Conservation (phyloP, 2,797 vertebrate genomes). For the Hapalemur alaotrensis region DNA sequence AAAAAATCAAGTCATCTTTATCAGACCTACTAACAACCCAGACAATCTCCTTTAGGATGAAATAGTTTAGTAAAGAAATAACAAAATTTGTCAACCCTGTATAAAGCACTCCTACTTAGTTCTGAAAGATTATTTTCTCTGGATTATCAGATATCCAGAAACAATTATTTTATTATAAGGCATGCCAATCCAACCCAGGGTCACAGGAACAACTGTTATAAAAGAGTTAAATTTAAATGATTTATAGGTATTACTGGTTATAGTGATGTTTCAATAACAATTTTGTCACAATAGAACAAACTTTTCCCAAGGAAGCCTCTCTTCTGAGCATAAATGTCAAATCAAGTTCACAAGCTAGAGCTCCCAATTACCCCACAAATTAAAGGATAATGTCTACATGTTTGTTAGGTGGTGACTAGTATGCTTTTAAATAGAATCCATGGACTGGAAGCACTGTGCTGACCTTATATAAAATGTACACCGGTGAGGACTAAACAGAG, state of each 20-base stretch:
- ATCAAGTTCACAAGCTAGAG: constrained; percentile 14
- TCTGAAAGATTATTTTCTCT: neutral
- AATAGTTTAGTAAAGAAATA: neutral
- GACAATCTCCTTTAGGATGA: neutral
- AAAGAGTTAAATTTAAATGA: neutral
- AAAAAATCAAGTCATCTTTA: constrained; percentile 31
- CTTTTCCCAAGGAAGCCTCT: neutral
- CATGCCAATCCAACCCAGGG: neutral
- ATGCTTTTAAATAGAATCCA: constrained; percentile 53
- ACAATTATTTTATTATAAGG: constrained; percentile 1
- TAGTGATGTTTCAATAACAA: neutral
- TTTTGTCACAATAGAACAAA: neutral
- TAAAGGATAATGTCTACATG: neutral
- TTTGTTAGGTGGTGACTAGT: constrained; percentile 32
- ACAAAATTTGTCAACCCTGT: neutral
- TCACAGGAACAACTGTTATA: neutral
- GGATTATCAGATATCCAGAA: constrained; percentile 2
- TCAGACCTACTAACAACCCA: neutral
- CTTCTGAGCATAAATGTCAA: constrained; percentile 24
- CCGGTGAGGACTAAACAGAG: neutral
- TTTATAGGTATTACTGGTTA: neutral
- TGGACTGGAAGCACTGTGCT: constrained; percentile 65
- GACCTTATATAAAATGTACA: constrained; percentile 62
- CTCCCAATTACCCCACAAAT: neutral
- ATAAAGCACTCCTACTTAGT: neutral